Base-by-base conservation (phyloP, 2,797 vertebrate genomes). In the Sebastes melanostomus region DNA sequence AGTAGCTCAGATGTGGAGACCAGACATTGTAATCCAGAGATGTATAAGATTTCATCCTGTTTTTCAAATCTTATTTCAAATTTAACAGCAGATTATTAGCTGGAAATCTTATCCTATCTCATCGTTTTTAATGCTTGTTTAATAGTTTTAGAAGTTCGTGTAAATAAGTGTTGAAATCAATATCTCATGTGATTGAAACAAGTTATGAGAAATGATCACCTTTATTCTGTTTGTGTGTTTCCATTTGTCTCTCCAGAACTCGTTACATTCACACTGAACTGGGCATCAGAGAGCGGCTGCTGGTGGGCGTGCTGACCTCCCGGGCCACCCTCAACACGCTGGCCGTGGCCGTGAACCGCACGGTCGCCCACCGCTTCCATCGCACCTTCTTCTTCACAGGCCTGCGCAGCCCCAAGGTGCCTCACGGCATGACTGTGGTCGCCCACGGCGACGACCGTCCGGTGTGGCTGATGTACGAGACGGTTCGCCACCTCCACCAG, bases 381-480 rank as follows among this genome's bases (percentile, higher is more conserved):
- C 97, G 96, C 55, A 93, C 98, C 72, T 96, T 98, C 24, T 99
- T 98, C 90, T 99, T 98, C 87, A 98, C 97, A 0, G 98, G 98
- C 59, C 91, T 98, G 81, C 97, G 97, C 22, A 95, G 96, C 22
- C 81, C 97, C 66, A 98, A 98, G 88, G 90, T 96, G 55, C 98
- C 97, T 0, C 96, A 97, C 0, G 98, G 98, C 70, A 99, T 99
- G 98, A 95, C 96, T 1, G 96, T 99, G 78, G 95, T 99, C 0
- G 95, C 97, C 6, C 98, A 97, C 0, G 98, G 98, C 0, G 98
- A 99, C 0, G 98, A 99, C 88, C 96, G 98, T 0, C 98, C 98
- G 0, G 97, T 97, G 22, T 99, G 98, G 98, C 95, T 99, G 59
- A 99, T 99, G 98, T 99, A 98, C 0, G 97, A 99, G 95, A 98